Evolutionary conservation across 2,113 vertebrate genomes (phyloP).

Genomic region (Coreoperca whiteheadi): DNA sequence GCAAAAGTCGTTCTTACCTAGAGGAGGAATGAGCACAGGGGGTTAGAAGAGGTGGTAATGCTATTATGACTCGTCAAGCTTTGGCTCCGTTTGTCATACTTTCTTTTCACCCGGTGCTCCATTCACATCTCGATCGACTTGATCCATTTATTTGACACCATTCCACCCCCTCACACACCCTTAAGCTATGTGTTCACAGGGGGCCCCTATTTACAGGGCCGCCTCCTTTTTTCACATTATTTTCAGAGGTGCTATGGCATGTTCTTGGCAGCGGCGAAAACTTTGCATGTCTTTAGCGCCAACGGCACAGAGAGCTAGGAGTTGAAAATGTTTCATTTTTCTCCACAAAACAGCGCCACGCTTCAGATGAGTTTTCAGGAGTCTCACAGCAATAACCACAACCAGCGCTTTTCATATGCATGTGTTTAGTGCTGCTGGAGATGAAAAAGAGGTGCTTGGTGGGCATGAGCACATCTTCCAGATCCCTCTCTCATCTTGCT

Average conservation of each 20-base stretch:
- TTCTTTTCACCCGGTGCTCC: slow-evolving; percentile 27
- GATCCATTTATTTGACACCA: slow-evolving; percentile 66
- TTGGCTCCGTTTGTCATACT: slow-evolving; percentile 50
- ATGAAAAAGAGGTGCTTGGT: slow-evolving; percentile 46
- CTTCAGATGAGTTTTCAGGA: slow-evolving; percentile 44
- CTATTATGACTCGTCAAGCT: slow-evolving; percentile 52
- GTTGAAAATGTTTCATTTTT: slow-evolving; percentile 54
- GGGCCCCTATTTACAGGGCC: slow-evolving; percentile 51
- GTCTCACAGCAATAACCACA: slow-evolving; percentile 30
- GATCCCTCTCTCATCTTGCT: slow-evolving; percentile 25
- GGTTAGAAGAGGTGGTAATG: slow-evolving; percentile 56
- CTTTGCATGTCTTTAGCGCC: slow-evolving; percentile 59
- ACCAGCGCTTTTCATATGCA: slow-evolving; percentile 42
- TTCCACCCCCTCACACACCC: slow-evolving; percentile 25
- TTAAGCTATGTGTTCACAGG: slow-evolving; percentile 52
- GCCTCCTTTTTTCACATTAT: slow-evolving; percentile 49
- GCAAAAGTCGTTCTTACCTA: slow-evolving; percentile 60
- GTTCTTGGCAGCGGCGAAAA: slow-evolving; percentile 55
- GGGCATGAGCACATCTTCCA: slow-evolving; percentile 39
- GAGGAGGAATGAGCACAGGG: slow-evolving; percentile 36
- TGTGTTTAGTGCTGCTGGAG: slow-evolving; percentile 44
- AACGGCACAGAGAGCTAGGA: slow-evolving; percentile 7
- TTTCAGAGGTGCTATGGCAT: slow-evolving; percentile 54
- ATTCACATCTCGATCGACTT: slow-evolving; percentile 52
- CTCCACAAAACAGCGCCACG: slow-evolving; percentile 19